Evolutionary conservation across 1,140 invertebrate species (phyloP).

Genomic region (honey bee (Apis mellifera)): DNA sequence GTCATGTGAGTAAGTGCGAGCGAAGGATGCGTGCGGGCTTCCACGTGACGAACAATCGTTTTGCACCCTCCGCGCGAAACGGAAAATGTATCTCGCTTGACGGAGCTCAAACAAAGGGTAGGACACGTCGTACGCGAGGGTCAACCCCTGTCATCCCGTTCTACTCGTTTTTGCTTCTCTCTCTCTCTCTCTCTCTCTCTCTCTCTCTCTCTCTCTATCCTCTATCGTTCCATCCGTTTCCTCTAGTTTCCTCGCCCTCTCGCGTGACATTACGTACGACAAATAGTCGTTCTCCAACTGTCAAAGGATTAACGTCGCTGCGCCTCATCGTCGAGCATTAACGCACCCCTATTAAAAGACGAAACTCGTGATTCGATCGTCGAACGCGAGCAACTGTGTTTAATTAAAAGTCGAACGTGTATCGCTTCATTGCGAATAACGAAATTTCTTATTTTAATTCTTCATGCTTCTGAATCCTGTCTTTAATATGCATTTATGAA

Average conservation of each 20-base stretch:
- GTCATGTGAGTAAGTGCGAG: constrained; percentile 57
- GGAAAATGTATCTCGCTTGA: constrained; percentile 77
- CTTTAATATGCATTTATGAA: too few relatives aligned
- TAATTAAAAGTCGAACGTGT: too few relatives aligned
- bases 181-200: not conserved
- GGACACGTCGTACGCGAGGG: constrained; percentile 63
- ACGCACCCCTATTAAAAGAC: constrained; percentile 31
- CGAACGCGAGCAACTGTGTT: not conserved
- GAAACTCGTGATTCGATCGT: constrained; percentile 45
- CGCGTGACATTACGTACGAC: constrained; percentile 67
- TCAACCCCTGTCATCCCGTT: constrained; percentile 50
- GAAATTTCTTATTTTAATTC: too few relatives aligned
- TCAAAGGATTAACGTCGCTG: constrained; percentile 68
- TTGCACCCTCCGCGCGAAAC: constrained; percentile 75
- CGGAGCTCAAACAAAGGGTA: constrained; percentile 78
- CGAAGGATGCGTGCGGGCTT: constrained; percentile 60
- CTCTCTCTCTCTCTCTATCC: not conserved
- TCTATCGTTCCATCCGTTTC: not conserved
- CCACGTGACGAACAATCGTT: constrained; percentile 72
- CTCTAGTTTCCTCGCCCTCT: constrained; percentile 45
- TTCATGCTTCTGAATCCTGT: too few relatives aligned
- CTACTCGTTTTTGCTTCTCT: too few relatives aligned
- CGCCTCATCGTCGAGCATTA: constrained; percentile 22
- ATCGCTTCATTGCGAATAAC: too few relatives aligned
- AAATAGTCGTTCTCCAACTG: constrained; percentile 66